Percentiles rank a stretch among this genome's conserved stretches.
Evolutionary conservation across 2,888 invertebrate genomes (phyloP).

Genomic region (Stomorhina lunata): DNA sequence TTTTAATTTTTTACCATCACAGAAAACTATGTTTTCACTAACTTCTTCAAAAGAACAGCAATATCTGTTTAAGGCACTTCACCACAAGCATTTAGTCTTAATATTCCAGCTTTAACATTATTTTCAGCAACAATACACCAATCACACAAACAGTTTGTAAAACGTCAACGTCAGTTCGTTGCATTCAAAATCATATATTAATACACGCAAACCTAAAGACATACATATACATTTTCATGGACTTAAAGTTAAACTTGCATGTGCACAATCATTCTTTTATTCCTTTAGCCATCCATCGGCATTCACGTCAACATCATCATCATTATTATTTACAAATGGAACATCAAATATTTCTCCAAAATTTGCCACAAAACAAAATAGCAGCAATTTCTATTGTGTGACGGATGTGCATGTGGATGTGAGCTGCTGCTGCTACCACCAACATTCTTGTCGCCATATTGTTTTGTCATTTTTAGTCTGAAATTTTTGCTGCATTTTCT

Average conservation of each 20-base stretch:
- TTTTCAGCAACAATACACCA: conserved; percentile 21
- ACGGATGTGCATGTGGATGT: too few relatives aligned
- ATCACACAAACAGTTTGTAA: conserved; percentile 53
- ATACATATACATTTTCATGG: background rate
- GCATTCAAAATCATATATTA: conserved; percentile 28
- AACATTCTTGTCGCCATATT: conserved; percentile 40
- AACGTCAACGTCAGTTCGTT: conserved; percentile 55
- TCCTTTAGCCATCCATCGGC: conserved; percentile 19
- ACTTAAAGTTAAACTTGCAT: background rate
- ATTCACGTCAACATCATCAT: conserved; percentile 39
- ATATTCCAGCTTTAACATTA: conserved; percentile 46
- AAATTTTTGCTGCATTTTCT: conserved; percentile 19
- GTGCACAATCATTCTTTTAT: background rate
- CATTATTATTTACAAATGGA: conserved; percentile 55
- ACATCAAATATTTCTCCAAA: conserved; percentile 56
- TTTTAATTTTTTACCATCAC: conserved; percentile 16
- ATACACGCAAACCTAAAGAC: conserved; percentile 5
- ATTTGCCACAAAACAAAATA: conserved; percentile 43
- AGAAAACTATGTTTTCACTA: background rate
- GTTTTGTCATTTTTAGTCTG: conserved; percentile 44
- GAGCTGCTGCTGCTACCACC: conserved; percentile 3
- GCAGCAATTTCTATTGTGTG: conserved; percentile 21
- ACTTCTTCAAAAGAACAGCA: background rate
- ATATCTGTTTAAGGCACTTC: conserved; percentile 44
- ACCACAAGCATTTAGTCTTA: conserved; percentile 50